Conservation (phyloP, 2,797 vertebrate species). For the Danio albolineatus region DNA sequence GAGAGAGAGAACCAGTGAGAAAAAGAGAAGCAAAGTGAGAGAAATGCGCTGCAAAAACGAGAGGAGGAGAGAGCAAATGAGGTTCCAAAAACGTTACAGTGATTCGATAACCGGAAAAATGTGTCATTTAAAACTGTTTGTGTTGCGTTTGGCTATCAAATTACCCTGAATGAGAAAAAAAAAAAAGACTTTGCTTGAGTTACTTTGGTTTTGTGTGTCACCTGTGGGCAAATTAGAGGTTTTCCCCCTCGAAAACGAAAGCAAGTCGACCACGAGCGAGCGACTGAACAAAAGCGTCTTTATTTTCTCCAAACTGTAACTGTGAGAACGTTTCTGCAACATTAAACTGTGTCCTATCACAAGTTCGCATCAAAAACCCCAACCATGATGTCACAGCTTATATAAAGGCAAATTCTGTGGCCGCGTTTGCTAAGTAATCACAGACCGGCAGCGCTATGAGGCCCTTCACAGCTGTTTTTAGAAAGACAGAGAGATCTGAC, state of each 20-base stretch:
- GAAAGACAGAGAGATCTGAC: neutral
- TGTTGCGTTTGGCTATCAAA: constrained; percentile 73
- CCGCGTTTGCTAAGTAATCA: constrained; percentile 10
- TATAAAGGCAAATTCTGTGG: constrained; percentile 23
- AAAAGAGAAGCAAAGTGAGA: constrained; percentile 36
- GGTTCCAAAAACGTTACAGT: constrained; percentile 68
- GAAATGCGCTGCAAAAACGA: neutral
- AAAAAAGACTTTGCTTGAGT: constrained; percentile 33
- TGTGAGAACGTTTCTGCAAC: constrained; percentile 34
- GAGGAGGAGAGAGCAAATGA: constrained; percentile 32
- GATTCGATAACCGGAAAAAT: constrained; percentile 67
- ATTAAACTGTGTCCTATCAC: constrained; percentile 47
- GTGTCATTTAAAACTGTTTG: constrained; percentile 70
- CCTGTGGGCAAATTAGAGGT: constrained; percentile 43
- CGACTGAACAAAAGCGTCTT: constrained; percentile 34
- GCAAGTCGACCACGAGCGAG: constrained; percentile 3
- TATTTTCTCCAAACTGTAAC: constrained; percentile 40
- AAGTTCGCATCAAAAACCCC: constrained; percentile 29
- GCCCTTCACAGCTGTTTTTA: constrained; percentile 9
- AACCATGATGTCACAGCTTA: constrained; percentile 48
- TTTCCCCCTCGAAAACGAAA: constrained; percentile 23
- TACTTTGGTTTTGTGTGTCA: constrained; percentile 41
- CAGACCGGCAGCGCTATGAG: neutral
- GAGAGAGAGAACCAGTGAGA: constrained; percentile 34
- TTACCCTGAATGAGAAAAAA: constrained; percentile 63